A percentile compares a stretch with the other conserved stretches of the same genome.
These are phyloP conservation scores for Pao palembangensis DNA, from an alignment of 2,113 vertebrate species.

Conservation along the genomic window DNA sequence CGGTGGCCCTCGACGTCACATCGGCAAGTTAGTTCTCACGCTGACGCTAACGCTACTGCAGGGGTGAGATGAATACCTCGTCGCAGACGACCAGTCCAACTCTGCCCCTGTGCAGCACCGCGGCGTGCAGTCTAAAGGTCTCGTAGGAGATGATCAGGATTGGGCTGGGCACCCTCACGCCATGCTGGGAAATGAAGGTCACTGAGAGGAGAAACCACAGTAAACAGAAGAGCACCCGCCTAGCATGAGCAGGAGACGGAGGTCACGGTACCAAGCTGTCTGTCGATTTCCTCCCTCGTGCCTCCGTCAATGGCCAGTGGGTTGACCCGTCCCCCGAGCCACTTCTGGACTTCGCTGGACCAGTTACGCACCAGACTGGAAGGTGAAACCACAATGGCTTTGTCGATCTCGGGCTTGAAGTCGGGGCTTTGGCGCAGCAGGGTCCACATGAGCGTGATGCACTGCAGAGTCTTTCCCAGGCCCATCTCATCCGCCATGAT, in stretches of 20 bases:
- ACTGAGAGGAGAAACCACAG: slow-evolving; percentile 59
- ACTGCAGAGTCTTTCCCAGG: slow-evolving; percentile 94
- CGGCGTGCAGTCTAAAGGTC: slow-evolving; percentile 89
- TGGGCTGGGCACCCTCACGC: slow-evolving; percentile 83
- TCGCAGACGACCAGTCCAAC: slow-evolving; percentile 95
- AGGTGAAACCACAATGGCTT: slow-evolving; percentile 91
- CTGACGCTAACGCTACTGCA: neutral
- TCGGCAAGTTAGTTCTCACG: neutral
- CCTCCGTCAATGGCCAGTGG: slow-evolving; percentile 94
- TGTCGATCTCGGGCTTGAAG: slow-evolving; percentile 89
- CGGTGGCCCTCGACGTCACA: slow-evolving; percentile 82
- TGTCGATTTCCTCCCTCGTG: slow-evolving; percentile 89
- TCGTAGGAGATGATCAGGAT: slow-evolving; percentile 98
- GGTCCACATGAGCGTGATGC: slow-evolving; percentile 92
- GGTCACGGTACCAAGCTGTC: slow-evolving; percentile 86
- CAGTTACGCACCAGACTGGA: slow-evolving; percentile 97
- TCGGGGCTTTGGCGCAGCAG: slow-evolving; percentile 92
- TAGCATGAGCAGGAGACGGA: no score
- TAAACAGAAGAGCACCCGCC: neutral
- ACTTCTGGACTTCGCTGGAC: slow-evolving; percentile 95
- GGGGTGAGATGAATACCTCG: slow-evolving; percentile 74
- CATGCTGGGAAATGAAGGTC: slow-evolving; percentile 87
- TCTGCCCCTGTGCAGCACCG: slow-evolving; percentile 84
- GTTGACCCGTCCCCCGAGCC: slow-evolving; percentile 88
- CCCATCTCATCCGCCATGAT: slow-evolving; percentile 99